Evolutionary conservation across 2,113 vertebrate genomes (phyloP).

Genomic region (Catharus minimus): DNA sequence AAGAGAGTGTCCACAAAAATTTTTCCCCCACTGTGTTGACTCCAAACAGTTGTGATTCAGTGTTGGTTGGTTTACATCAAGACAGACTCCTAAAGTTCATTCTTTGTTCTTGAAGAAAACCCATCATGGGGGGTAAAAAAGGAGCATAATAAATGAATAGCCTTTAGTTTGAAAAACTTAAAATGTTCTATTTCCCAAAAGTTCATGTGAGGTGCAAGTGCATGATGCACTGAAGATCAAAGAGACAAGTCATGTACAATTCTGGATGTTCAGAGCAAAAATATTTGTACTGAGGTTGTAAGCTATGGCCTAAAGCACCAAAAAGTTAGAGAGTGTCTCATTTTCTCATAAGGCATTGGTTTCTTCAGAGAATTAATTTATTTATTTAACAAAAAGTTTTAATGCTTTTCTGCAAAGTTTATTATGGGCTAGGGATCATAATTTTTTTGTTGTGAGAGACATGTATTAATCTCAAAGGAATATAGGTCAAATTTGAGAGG

Average conservation of each 20-base stretch:
- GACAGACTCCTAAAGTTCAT: background rate
- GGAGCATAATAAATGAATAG: background rate
- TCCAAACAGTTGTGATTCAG: background rate
- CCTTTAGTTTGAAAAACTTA: background rate
- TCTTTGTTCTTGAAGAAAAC: background rate
- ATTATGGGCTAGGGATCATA: background rate
- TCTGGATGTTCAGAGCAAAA: background rate
- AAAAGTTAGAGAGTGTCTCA: background rate
- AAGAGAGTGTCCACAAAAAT: background rate
- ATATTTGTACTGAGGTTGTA: background rate
- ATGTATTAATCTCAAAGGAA: background rate
- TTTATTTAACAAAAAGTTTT: background rate
- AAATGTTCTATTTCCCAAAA: background rate
- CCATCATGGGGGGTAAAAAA: rapidly evolving
- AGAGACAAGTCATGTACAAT: background rate
- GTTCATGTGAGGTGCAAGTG: background rate
- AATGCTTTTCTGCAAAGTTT: background rate
- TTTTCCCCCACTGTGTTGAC: background rate
- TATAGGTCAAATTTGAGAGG: background rate
- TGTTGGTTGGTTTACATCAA: background rate
- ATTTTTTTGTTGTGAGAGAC: background rate
- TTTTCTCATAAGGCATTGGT: background rate
- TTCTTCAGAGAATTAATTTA: background rate
- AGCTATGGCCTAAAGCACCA: background rate
- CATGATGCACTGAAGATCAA: background rate